phyloP scores from a whole-genome alignment of 2,797 vertebrate species.

The Sebastes taczanowskii region DNA sequence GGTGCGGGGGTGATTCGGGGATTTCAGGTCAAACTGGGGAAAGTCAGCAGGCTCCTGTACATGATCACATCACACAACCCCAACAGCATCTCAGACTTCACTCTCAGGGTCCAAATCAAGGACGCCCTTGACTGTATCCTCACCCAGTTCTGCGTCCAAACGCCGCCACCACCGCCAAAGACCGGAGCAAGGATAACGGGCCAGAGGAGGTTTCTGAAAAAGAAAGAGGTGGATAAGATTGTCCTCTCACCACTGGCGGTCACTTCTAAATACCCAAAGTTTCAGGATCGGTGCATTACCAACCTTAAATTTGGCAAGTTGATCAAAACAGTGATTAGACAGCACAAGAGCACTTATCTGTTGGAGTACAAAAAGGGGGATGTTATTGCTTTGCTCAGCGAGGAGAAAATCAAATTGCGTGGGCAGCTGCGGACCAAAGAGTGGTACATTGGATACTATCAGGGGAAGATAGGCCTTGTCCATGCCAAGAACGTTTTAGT shows the following conservation, averaged over 20 bases:
- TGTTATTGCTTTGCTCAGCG: constrained; percentile 90
- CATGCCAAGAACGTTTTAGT: constrained; percentile 94
- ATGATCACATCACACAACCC: constrained; percentile 87
- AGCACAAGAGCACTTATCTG: constrained; percentile 94
- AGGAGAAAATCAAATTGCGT: constrained; percentile 93
- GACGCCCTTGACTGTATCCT: constrained; percentile 90
- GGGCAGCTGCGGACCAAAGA: constrained; percentile 97
- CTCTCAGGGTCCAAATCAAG: constrained; percentile 92
- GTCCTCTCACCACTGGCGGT: constrained; percentile 92
- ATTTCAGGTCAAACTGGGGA: constrained; percentile 94
- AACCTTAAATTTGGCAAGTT: constrained; percentile 93
- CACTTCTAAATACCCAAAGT: constrained; percentile 89
- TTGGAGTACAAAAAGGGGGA: constrained; percentile 98
- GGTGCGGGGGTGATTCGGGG: constrained; percentile 87
- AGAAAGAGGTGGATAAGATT: constrained; percentile 94
- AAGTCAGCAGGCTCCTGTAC: constrained; percentile 92
- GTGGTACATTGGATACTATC: constrained; percentile 98
- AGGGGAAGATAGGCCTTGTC: constrained; percentile 92
- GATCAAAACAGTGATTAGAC: constrained; percentile 93
- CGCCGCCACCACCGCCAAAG: constrained; percentile 90
- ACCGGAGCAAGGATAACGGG: constrained; percentile 78
- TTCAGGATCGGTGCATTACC: constrained; percentile 90
- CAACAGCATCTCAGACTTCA: constrained; percentile 91
- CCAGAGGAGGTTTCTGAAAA: constrained; percentile 94
- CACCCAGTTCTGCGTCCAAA: constrained; percentile 96